Evolutionary conservation across 2,888 invertebrate genomes (phyloP), one percentile per base, ranked within the genome.

Genomic region (Timema podura): DNA sequence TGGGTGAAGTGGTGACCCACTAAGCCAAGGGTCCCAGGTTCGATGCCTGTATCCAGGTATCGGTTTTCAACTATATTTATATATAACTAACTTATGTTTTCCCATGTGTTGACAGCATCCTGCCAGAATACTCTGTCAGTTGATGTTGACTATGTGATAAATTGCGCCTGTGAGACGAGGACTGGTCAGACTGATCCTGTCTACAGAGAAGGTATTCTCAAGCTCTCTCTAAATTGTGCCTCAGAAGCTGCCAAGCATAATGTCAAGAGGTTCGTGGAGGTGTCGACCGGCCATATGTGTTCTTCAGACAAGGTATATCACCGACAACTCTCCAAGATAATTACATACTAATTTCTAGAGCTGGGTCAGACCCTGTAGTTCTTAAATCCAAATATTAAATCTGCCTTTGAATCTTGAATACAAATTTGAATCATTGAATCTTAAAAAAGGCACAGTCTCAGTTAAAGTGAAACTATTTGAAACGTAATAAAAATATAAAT

Each of bases 161-260:
- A 96, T 83, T 92, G 95, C 80, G 96, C 96, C 1, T 93, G 92
- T 3, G 96, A 96, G 83, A 96, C 95, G 5, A 91, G 95, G 79
- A 87, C 88, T 70, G 92, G 93, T 15, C 94, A 95, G 83, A 91
- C 91, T 11, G 95, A 95, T 80, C 90, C 93, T 5, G 93, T 96
- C 30, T 96, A 96, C 81, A 88, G 90, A 76, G 96, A 96, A 80
- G 96, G 96, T 13, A 91, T 96, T 74, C 85, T 88, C 72, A 92
- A 92, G 76, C 83, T 96, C 51, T 93, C 93, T 80, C 77, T 88
- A 54, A 95, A 95, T 79, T 95, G 95, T 81, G 94, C 93, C 11
- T 86, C 86, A 73, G 87, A 90, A 80, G 92, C 95, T 47, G 89
- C 89, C 5, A 85, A 85, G 74, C 84, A 87, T 68, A 86, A 87